Evolutionary conservation across 2,113 vertebrate species (phyloP).

Genomic region (Microtus pennsylvanicus): DNA sequence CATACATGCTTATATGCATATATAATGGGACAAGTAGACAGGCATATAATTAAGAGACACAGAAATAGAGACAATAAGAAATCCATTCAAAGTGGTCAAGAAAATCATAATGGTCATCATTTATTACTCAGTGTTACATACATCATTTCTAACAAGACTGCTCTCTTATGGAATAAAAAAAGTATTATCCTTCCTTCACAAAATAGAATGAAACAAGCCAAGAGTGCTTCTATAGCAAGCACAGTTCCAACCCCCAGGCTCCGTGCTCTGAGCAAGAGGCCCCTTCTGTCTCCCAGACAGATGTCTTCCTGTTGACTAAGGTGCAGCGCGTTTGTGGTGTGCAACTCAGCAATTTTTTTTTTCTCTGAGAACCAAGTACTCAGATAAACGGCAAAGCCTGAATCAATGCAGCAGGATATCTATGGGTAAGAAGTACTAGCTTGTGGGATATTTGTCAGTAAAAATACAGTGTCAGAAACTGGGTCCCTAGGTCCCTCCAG

Average conservation of each 20-base stretch:
- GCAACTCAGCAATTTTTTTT: slow-evolving; percentile 1
- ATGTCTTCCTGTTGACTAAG: background rate
- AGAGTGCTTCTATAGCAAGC: background rate
- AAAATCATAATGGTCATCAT: slow-evolving; percentile 39
- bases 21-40: background rate
- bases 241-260: background rate
- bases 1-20: background rate
- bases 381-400: background rate
- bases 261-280: background rate
- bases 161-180: background rate
- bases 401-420: background rate
- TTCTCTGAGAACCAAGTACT: background rate
- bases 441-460: background rate
- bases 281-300: background rate
- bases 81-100: background rate
- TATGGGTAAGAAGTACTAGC: background rate
- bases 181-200: background rate
- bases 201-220: background rate
- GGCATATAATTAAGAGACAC: slow-evolving; percentile 5
- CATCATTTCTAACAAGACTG: background rate
- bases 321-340: background rate
- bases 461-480: background rate
- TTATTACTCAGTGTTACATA: background rate
- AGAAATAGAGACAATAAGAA: slow-evolving; percentile 13
- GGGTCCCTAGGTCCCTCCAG: background rate